Evolutionary conservation across 30 jellyfish, hydroid and myxozoan genomes (phyloP).

Genomic region (Turritopsis rubra): DNA sequence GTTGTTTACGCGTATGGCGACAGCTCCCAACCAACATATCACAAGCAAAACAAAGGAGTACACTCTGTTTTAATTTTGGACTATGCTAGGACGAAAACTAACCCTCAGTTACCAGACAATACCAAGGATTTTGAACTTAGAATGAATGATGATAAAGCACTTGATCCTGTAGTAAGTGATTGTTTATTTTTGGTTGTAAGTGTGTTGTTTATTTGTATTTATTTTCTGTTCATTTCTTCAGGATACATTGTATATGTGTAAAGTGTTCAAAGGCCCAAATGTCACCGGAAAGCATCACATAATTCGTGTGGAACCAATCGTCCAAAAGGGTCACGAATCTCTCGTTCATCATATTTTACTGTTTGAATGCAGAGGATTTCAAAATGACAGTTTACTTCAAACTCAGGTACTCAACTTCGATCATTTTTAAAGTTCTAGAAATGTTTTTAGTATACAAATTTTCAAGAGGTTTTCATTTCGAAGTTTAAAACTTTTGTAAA

Average conservation of each 20-base stretch:
- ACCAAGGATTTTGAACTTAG: not conserved
- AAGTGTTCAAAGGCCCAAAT: not conserved
- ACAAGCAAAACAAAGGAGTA: not conserved
- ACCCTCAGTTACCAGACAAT: not conserved
- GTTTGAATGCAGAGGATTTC: not conserved
- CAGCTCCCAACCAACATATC: not conserved
- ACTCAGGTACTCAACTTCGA: not conserved
- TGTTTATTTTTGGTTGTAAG: not conserved
- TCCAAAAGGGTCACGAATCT: not conserved
- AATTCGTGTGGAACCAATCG: not conserved
- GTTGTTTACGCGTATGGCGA: not conserved
- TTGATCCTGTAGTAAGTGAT: not conserved
- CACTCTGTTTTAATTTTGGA: not conserved
- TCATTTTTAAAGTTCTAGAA: not conserved
- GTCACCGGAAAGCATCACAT: not conserved
- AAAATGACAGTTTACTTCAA: not conserved
- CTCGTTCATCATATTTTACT: not conserved
- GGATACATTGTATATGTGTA: not conserved
- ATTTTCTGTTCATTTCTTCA: not conserved
- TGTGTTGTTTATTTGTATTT: too few species aligned
- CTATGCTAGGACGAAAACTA: not conserved
- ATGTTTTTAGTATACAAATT: too few species aligned
- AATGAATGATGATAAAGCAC: not conserved
- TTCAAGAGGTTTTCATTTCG: too few species aligned
- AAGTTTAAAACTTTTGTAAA: too few species aligned